Evolutionary conservation across 2,113 vertebrate genomes (phyloP).

Genomic region (Hypocryptadius cinnamomeus): DNA sequence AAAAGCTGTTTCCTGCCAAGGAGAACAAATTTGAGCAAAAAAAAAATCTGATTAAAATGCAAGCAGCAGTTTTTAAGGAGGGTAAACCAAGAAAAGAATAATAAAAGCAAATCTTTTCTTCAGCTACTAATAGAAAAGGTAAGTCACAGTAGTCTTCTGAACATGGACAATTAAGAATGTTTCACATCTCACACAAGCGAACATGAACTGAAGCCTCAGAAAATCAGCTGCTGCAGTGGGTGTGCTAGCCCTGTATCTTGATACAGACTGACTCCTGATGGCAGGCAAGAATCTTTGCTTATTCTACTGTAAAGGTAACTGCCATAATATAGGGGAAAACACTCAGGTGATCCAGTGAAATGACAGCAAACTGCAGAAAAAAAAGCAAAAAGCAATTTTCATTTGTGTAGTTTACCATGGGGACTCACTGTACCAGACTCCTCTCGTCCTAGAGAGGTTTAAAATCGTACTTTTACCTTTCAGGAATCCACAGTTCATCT

Average conservation of each 20-base stretch:
- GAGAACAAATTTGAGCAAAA: background rate
- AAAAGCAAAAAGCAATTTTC: background rate
- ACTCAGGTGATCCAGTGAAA: background rate
- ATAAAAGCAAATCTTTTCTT: background rate
- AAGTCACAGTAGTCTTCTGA: background rate
- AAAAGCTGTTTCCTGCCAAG: background rate
- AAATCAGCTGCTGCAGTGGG: background rate
- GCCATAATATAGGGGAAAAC: background rate
- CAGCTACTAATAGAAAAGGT: background rate
- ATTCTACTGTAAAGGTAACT: background rate
- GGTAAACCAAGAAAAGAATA: background rate
- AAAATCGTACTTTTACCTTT: background rate
- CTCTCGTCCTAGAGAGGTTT: background rate
- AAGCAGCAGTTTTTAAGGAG: background rate
- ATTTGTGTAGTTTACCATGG: background rate
- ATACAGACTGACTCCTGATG: background rate
- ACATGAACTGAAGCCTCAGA: background rate
- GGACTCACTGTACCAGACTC: background rate
- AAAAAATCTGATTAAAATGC: background rate
- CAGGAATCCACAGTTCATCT: background rate
- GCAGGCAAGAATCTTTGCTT: background rate
- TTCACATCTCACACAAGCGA: background rate
- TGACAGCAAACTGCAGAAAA: background rate
- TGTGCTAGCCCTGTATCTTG: background rate
- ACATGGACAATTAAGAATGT: background rate